Evolutionary conservation across 2,797 vertebrate species (phyloP), one percentile per base, ranked within the genome.

Genomic region (Rhinophrynus dorsalis): DNA sequence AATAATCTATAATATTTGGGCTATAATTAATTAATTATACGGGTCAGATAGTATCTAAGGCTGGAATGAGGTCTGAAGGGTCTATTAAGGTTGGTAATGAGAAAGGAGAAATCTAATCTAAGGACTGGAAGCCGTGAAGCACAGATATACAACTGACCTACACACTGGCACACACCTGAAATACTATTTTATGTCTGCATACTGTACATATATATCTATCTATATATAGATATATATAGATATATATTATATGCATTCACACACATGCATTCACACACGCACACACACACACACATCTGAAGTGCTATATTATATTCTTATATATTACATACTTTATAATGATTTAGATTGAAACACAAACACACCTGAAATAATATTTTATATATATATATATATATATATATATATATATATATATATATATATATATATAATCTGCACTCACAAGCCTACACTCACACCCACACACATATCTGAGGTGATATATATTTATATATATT

Each of bases 1-100:
- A 99, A 99, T 99, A 97, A 98, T 96, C 95, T 98, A 97, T 98
- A 96, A 98, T 98, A 98, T 98, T 98, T 93, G 90, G 90, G 89
- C 89, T 90, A 92, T 94, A 95, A 94, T 94, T 98, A 98, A 99
- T 99, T 98, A 97, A 97, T 98, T 97, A 94, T 94, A 93, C 90
- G 89, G 95, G 94, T 97, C 95, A 97, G 96, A 99, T 99, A 90
- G 86, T 95, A 95, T 95, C 94, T 92, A 81, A 79, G 86, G 85
- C 87, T 90, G 90, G 90, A 93, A 93, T 92, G 88, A 91, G 88
- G 92, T 93, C 89, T 92, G 90, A 90, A 92, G 92, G 92, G 89
- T 92, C 93, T 94, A 95, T 94, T 92, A 95, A 89, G 82, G 85
- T 80, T 86, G 85, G 90, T 94, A 93, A 94, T 94, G 92, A 93